A percentile compares a stretch with the other conserved stretches of the same genome.
Evolutionary conservation across 1,140 invertebrate species (phyloP).

Genomic region (Psix sp.): DNA sequence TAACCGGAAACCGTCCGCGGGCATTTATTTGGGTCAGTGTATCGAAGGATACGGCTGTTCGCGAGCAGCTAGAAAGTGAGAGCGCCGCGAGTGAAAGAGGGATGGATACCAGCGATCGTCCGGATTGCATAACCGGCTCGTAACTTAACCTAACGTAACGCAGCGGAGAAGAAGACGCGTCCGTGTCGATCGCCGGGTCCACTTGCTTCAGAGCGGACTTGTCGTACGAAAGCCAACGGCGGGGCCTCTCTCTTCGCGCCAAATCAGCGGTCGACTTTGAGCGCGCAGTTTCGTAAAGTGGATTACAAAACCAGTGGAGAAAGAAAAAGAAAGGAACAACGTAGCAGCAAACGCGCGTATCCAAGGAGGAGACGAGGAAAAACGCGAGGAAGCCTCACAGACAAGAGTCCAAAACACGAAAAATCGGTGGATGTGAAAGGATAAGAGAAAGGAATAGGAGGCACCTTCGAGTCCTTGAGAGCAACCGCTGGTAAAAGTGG

Average conservation of each 20-base stretch:
- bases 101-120: slow-evolving; percentile 38
- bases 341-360: slow-evolving; percentile 30
- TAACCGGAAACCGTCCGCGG: slow-evolving; percentile 37
- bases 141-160: slow-evolving; percentile 44
- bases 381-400: slow-evolving; percentile 27
- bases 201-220: slow-evolving; percentile 23
- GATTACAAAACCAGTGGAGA: slow-evolving; percentile 70
- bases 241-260: slow-evolving; percentile 41
- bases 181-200: slow-evolving; percentile 24
- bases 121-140: slow-evolving; percentile 45
- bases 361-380: slow-evolving; percentile 35
- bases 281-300: slow-evolving; percentile 70
- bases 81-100: slow-evolving; percentile 40
- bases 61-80: slow-evolving; percentile 25
- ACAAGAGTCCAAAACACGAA: slow-evolving; percentile 70
- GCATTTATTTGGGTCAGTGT: slow-evolving; percentile 55
- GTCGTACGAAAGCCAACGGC: slow-evolving; percentile 4
- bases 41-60: slow-evolving; percentile 42
- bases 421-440: slow-evolving; percentile 73
- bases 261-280: slow-evolving; percentile 56
- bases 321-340: slow-evolving; percentile 56
- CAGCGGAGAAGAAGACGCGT: slow-evolving; percentile 14
- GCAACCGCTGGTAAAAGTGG: slow-evolving; percentile 74
- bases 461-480: slow-evolving; percentile 74
- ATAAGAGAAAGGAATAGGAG: slow-evolving; percentile 76